Base-by-base conservation (phyloP, 2,888 invertebrate species). In the Rotaria macrura region DNA sequence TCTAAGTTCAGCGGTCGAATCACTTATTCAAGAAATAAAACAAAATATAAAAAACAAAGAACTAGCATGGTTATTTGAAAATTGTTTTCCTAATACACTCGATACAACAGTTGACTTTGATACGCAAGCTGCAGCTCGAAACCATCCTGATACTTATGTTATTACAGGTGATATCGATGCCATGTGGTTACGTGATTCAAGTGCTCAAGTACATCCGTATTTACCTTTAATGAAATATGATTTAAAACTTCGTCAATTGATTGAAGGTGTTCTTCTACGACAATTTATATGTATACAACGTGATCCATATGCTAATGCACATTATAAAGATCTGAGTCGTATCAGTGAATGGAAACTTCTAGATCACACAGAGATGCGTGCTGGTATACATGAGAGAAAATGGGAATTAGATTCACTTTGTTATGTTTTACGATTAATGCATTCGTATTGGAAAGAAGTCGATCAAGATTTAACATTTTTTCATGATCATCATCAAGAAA, bases 61-160 rank as follows among this genome's bases (percentile, higher is more conserved):
- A 34, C 65, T 65, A 34, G 34, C 29, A 65, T 65, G 65, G 65
- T 79, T 79, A 43, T 79, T 79, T 79, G 40, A 40, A 43, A 79
- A 79, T 43, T 79, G 79, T 79, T 79, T 43, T 79, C 79, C 79
- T 40, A 79, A 79, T 79, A 79, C 79, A n/a, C 43, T 79, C 4
- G 79, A 79, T n/a, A 79, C 79, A 12, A 79, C 79, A 4, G 65
- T 65, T 38, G 65, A 65, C 38, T 65, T 65, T 20, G 65, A 65
- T 34, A 20, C 4, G 2, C 34, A 65, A 20, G n/a, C 79, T 25
- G 43, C 79, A 43, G 25, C 43, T 40, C 25, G n/a, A 43, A 79
- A 79, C 25, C 43, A 14, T 12, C 43, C 43, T 23, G 43, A 40
- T 43, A 79, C 79, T 10, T 79, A 79, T 79, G 43, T 79, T 40